phyloP scores from a whole-genome alignment of 2,797 vertebrate genomes.

The Podarcis siculus region DNA sequence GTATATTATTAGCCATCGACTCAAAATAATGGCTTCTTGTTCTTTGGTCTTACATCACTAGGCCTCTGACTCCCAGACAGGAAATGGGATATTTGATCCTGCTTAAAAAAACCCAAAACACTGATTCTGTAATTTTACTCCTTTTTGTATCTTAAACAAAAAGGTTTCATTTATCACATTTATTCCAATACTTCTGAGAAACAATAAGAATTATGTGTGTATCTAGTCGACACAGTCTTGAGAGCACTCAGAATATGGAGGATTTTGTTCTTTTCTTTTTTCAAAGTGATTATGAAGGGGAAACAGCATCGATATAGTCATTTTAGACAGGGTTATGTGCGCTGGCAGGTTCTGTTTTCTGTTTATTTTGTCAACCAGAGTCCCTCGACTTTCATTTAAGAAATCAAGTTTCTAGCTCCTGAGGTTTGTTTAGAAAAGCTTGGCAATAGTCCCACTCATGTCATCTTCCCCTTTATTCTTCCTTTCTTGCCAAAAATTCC shows the following conservation, averaged over 20 bases:
- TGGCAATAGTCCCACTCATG: background rate
- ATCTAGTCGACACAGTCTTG: too few relatives aligned
- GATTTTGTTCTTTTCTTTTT: background rate
- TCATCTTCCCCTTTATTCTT: too few relatives aligned
- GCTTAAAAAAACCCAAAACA: background rate
- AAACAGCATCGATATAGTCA: background rate
- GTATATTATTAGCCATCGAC: background rate
- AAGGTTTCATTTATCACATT: background rate
- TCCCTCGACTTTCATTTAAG: background rate
- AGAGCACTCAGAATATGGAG: background rate
- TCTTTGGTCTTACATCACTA: background rate
- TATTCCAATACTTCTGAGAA: background rate
- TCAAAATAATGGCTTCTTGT: conserved; percentile 18
- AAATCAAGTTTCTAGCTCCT: background rate
- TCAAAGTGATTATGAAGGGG: background rate
- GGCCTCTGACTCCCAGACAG: background rate
- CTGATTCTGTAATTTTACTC: background rate
- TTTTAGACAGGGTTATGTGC: background rate
- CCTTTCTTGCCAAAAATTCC: background rate
- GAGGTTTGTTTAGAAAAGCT: background rate
- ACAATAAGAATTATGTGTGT: background rate
- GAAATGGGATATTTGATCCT: conserved; percentile 15
- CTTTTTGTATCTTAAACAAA: conserved; percentile 1
- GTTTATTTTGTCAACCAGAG: background rate
- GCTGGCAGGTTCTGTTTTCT: background rate